Evolutionary conservation across 2,113 vertebrate genomes (phyloP).

Genomic region (Rhabdomys dilectus): DNA sequence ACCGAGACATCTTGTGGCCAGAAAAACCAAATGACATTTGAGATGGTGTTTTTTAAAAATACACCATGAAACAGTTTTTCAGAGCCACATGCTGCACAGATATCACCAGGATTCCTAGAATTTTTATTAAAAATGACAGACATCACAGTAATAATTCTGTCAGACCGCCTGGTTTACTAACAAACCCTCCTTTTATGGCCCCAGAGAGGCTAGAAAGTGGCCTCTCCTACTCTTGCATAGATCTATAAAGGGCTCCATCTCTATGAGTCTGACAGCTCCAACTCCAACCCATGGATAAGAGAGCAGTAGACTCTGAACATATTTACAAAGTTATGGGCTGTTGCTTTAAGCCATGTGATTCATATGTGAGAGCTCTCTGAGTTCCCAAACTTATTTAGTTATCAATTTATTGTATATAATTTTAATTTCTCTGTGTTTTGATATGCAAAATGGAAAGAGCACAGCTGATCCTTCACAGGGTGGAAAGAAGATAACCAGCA

Average conservation of each 20-base stretch:
- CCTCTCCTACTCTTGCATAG: slow-evolving; percentile 8
- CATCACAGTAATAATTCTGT: slow-evolving; percentile 59
- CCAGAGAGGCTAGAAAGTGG: slow-evolving; percentile 37
- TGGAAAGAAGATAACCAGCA: slow-evolving; percentile 73
- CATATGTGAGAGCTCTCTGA: slow-evolving; percentile 64
- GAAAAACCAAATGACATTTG: slow-evolving; percentile 9
- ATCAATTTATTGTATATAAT: slow-evolving; percentile 77
- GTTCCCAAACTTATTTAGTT: slow-evolving; percentile 72
- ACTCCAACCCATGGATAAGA: slow-evolving; percentile 15
- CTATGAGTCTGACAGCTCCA: slow-evolving; percentile 27
- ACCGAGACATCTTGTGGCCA: neutral
- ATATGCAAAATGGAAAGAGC: slow-evolving; percentile 77
- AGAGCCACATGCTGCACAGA: slow-evolving; percentile 46
- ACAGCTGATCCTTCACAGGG: slow-evolving; percentile 71
- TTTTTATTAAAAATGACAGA: slow-evolving; percentile 77
- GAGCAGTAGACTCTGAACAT: slow-evolving; percentile 42
- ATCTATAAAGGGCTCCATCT: slow-evolving; percentile 49
- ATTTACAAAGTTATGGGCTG: slow-evolving; percentile 60
- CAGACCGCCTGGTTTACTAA: slow-evolving; percentile 44
- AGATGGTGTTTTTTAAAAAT: neutral
- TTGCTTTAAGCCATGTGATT: slow-evolving; percentile 76
- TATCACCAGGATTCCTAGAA: slow-evolving; percentile 40
- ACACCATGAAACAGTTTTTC: neutral
- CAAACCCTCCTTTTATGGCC: slow-evolving; percentile 60
- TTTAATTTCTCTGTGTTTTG: slow-evolving; percentile 78